A percentile compares a stretch with the other conserved stretches of the same genome.
phyloP scores from a whole-genome alignment of 2,113 vertebrate genomes.

The Cyphomyrus discorhynchus region DNA sequence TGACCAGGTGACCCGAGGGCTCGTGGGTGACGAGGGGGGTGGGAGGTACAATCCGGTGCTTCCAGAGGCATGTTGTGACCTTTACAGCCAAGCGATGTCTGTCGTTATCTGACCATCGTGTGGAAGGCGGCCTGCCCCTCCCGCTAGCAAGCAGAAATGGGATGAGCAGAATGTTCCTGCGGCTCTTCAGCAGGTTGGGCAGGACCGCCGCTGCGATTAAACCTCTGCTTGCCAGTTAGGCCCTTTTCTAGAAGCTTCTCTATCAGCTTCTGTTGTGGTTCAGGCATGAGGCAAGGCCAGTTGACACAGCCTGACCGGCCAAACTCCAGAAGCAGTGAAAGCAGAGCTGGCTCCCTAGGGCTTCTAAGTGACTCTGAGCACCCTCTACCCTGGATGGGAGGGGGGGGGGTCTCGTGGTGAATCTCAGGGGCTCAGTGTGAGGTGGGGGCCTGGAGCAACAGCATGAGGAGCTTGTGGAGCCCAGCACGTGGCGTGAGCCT shows the following conservation, averaged over 20 bases:
- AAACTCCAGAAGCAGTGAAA: neutral
- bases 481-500: neutral
- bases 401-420: neutral
- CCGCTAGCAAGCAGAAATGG: neutral
- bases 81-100: neutral
- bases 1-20: slow-evolving; percentile 15
- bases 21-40: neutral
- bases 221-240: neutral
- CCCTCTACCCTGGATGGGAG: neutral
- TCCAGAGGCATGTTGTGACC: neutral
- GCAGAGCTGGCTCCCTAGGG: neutral
- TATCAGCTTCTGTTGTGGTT: neutral
- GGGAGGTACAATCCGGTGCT: neutral
- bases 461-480: slow-evolving; percentile 19
- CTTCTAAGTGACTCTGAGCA: neutral
- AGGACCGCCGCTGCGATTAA: neutral
- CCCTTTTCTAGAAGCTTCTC: neutral
- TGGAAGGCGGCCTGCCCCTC: neutral
- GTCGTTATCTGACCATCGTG: neutral
- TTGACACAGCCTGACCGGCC: neutral
- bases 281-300: neutral
- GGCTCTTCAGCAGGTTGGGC: neutral
- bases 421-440: neutral
- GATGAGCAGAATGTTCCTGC: neutral
- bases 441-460: neutral